Base-by-base conservation (phyloP, 37 sponge, comb jelly and placozoan genomes). In the Lycopodina hypogea region DNA sequence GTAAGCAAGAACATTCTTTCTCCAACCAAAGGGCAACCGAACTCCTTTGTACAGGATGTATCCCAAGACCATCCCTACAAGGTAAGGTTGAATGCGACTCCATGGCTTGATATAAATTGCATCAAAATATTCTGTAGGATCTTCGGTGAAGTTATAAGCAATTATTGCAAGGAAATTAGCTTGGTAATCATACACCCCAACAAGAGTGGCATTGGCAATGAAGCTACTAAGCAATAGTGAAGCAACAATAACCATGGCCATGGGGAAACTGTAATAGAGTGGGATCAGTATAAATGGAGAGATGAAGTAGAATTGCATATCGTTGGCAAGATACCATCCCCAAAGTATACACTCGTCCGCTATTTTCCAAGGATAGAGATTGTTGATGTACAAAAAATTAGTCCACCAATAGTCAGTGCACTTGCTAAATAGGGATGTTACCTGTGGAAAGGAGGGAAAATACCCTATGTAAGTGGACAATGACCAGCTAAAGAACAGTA, bases 271-370 rank as follows among this genome's bases (percentile, higher is more conserved):
- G 75, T 41, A 63, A 41, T 79, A 86, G 32, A 88, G 58, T 0
- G 86, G 89, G 15, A 88, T 42, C 30, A 96, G 35, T 22, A 96
- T 50, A 0, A 90, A n/a, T 33, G 97, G 97, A 85, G 89, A 61
- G 21, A 96, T 71, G 42, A 96, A 24, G 51, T 74, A 90, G 72
- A 96, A 91, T 76, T 96, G 94, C 88, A 93, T 93, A 55, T 96
- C 94, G 71, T 82, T 85, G 30, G 94, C 91, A 22, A 96, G 79
- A 42, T 96, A 96, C 93, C 90, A 96, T 0, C 84, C 48, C 94
- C 94, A 93, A 6, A 73, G 76, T 22, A 90, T 74, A 78, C 96
- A 96, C 48, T 83, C 38, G 14, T 83, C 78, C 0, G 2, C 34
- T 7, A 82, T 36, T n/a, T 73, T 60, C 42, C 38, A 36, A 29